These are phyloP conservation scores for Irena cyanogastra DNA, from an alignment of 2,113 vertebrate genomes.

Conservation along the genomic window DNA sequence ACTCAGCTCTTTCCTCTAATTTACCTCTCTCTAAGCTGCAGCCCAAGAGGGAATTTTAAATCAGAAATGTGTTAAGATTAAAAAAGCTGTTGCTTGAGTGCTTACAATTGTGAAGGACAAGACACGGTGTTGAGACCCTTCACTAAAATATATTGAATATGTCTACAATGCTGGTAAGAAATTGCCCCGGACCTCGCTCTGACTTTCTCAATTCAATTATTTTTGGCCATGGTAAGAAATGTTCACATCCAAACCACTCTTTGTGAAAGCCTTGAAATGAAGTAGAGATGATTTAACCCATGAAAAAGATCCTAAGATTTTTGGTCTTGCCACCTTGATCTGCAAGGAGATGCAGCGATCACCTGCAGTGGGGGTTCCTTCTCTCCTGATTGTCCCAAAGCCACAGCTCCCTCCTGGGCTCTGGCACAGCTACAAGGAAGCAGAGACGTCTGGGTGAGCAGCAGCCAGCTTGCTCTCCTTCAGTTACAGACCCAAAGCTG, in stretches of 20 bases:
- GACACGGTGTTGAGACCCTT: background rate
- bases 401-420: background rate
- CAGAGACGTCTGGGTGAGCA: rapidly evolving
- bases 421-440: background rate
- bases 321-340: background rate
- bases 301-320: background rate
- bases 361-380: background rate
- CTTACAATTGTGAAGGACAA: background rate
- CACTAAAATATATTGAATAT: background rate
- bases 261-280: background rate
- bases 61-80: background rate
- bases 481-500: background rate
- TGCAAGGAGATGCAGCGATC: background rate
- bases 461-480: background rate
- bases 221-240: background rate
- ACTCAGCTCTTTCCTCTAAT: background rate
- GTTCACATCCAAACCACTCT: background rate
- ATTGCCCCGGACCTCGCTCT: background rate
- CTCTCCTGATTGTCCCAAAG: background rate
- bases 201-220: background rate
- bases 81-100: background rate
- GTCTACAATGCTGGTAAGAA: background rate
- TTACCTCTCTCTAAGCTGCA: background rate
- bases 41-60: background rate
- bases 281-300: background rate